phyloP scores from a whole-genome alignment of 2,113 vertebrate species.

The Brevimyrus niger region DNA sequence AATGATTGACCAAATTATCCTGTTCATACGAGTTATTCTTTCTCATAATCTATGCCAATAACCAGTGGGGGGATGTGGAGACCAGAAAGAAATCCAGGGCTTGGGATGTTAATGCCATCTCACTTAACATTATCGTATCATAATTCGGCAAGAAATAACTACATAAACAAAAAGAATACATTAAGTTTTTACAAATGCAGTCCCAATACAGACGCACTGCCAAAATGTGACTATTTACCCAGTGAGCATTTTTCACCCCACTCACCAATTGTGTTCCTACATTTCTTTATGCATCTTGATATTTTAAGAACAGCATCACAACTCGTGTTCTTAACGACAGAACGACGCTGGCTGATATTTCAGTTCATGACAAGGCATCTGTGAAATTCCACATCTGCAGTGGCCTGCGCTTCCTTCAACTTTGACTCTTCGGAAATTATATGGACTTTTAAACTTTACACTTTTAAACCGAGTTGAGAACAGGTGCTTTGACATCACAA shows the following conservation, averaged over 20 bases:
- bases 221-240: background rate
- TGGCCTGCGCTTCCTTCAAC: background rate
- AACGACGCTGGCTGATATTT: background rate
- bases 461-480: background rate
- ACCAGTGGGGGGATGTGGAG: background rate
- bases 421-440: background rate
- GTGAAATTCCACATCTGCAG: background rate
- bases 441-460: background rate
- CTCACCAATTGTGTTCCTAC: background rate
- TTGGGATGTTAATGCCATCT: background rate
- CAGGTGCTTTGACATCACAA: background rate
- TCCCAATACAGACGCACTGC: background rate
- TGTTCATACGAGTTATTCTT: background rate
- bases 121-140: background rate
- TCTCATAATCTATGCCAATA: background rate
- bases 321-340: background rate
- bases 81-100: background rate
- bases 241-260: background rate
- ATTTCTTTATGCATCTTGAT: background rate
- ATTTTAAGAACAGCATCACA: background rate
- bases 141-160: background rate
- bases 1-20: background rate
- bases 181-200: background rate
- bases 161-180: background rate
- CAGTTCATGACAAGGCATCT: background rate